These are phyloP conservation scores for Callyntrura sp. DNA, from an alignment of 2,888 invertebrate species.

Conservation along the genomic window DNA sequence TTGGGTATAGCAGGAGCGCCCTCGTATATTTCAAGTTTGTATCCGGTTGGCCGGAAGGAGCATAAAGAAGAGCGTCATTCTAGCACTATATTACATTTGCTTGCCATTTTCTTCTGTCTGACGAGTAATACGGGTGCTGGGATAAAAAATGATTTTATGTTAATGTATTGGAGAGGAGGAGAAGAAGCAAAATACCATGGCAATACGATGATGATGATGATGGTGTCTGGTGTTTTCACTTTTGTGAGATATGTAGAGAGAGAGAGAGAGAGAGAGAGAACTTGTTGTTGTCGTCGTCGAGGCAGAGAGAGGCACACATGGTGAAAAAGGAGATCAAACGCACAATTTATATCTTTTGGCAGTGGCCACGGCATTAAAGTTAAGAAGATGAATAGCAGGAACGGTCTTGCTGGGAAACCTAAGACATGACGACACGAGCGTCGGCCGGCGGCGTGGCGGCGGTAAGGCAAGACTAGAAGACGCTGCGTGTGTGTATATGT, in stretches of 20 bases:
- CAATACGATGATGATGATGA: background rate
- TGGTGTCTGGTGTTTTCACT: background rate
- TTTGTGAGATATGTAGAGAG: background rate
- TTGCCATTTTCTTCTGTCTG: background rate
- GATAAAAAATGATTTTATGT: background rate
- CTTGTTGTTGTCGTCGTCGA: background rate
- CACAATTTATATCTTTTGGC: constrained; percentile 53
- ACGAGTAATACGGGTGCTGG: no score
- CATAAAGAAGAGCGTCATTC: background rate
- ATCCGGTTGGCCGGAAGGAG: constrained; percentile 34
- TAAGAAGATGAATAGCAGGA: constrained; percentile 40
- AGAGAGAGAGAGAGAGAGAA: background rate
- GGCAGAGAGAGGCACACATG: constrained; percentile 17
- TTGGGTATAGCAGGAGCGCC: no score
- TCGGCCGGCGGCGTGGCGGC: background rate
- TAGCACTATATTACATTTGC: background rate
- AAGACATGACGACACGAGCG: constrained; percentile 18
- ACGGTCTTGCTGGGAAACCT: background rate
- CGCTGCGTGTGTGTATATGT: background rate
- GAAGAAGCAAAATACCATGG: background rate
- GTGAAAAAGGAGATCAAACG: constrained; percentile 46
- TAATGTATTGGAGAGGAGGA: background rate
- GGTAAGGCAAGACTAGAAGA: background rate
- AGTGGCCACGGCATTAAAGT: constrained; percentile 22
- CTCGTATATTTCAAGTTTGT: background rate